Conservation (phyloP, 2,888 invertebrate species). For the Netelia virgata region DNA sequence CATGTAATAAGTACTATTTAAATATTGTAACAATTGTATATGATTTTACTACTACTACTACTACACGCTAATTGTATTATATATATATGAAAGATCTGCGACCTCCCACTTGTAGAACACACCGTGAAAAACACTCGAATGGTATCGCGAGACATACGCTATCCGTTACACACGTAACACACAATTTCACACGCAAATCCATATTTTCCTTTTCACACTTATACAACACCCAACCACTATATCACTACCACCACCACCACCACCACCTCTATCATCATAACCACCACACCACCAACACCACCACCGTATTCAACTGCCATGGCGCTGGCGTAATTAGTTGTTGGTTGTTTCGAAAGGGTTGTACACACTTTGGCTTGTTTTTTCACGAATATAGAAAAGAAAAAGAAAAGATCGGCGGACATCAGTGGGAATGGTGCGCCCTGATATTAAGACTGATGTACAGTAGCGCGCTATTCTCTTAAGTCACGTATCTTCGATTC, state of each 20-base stretch:
- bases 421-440: slow-evolving; percentile 84
- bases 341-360: slow-evolving; percentile 70
- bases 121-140: slow-evolving; percentile 67
- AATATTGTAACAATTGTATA: slow-evolving; percentile 85
- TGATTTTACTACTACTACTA: slow-evolving; percentile 84
- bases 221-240: no score
- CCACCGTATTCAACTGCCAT: slow-evolving; percentile 82
- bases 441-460: slow-evolving; percentile 85
- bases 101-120: slow-evolving; percentile 84
- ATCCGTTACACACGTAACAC: slow-evolving; percentile 38
- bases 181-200: slow-evolving; percentile 46
- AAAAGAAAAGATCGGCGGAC: slow-evolving; percentile 73
- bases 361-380: slow-evolving; percentile 65
- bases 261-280: neutral
- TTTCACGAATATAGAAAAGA: slow-evolving; percentile 61
- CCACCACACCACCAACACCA: slow-evolving; percentile 25
- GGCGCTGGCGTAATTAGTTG: slow-evolving; percentile 79
- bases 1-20: slow-evolving; percentile 85
- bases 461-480: slow-evolving; percentile 84
- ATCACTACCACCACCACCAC: no score
- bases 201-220: no score
- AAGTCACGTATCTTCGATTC: slow-evolving; percentile 69
- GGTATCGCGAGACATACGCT: slow-evolving; percentile 57
- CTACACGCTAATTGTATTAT: slow-evolving; percentile 85
- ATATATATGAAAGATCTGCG: slow-evolving; percentile 81